Percentiles rank a stretch among this genome's conserved stretches.
Conservation (phyloP, 2,888 invertebrate genomes). For the Mechanitis messenoides region DNA sequence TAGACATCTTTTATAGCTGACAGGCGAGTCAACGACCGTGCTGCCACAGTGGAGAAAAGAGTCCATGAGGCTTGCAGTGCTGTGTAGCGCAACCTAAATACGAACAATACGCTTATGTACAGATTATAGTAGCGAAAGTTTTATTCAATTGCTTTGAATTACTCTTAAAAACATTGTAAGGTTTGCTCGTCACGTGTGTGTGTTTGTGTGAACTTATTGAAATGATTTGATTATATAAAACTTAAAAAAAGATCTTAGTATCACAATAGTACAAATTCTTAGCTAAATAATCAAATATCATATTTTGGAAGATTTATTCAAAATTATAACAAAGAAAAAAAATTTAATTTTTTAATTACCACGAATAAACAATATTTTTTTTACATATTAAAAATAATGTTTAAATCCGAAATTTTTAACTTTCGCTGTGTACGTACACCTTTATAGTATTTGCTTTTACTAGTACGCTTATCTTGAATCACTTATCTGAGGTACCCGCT, state of each 20-base stretch:
- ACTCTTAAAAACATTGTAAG: too few relatives aligned
- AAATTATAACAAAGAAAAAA: too few relatives aligned
- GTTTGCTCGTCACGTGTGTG: too few relatives aligned
- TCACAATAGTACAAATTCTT: too few relatives aligned
- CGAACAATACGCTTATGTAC: background rate
- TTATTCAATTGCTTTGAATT: background rate
- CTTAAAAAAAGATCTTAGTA: too few relatives aligned
- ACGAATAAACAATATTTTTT: too few relatives aligned
- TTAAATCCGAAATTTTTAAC: background rate
- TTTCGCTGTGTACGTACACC: conserved; percentile 36
- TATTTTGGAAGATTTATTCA: too few relatives aligned
- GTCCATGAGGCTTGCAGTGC: conserved; percentile 21
- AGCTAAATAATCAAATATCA: too few relatives aligned
- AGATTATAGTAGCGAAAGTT: conserved; percentile 3
- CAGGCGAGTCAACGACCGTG: conserved; percentile 46
- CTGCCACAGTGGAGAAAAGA: conserved; percentile 23
- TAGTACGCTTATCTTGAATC: conserved; percentile 60
- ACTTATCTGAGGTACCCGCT: conserved; percentile 57
- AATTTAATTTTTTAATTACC: too few relatives aligned
- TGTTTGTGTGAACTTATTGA: too few relatives aligned
- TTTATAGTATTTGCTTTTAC: conserved; percentile 45
- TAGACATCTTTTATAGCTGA: conserved; percentile 41
- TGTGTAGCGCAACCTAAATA: conserved; percentile 19
- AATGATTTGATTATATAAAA: too few relatives aligned
- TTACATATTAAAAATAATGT: too few relatives aligned